Evolutionary conservation across 2,113 vertebrate genomes (phyloP), one percentile per base, ranked within the genome.

Genomic region (Proteles cristata): DNA sequence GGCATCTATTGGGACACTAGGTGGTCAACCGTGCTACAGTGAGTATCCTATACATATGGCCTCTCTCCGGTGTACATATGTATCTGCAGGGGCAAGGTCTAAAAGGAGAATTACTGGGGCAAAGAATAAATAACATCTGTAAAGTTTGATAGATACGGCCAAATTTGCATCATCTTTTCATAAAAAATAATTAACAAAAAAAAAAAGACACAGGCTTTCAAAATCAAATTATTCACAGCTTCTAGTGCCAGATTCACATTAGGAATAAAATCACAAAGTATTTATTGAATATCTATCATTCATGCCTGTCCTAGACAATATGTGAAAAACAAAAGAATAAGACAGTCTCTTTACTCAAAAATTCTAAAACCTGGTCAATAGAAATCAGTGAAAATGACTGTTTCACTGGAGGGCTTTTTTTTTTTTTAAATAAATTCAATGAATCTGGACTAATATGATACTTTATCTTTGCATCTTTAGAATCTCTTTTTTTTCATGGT

Each of bases 381-480:
- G 7, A 91, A 68, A 85, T 61, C 61, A 77, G 48, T 82, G 39
- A 58, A 74, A 93, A 77, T 61, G 50, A 63, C 33, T 89, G 33
- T 88, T 66, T 61, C 15, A 89, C 50, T 84, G 9, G 69, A 26
- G 1, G 65, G 65, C n/a, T 12, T 66, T 15, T 12, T 14, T 65
- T 4, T 31, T 31, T 31, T 93, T 73, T 68, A 43, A 81, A 65
- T 74, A 76, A 87, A 50, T 39, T 76, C 12, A 50, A 50, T 73
- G 17, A 33, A 55, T 26, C 68, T 55, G 33, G 48, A 83, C 53
- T 74, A 58, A 83, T 35, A 33, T 31, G 25, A 48, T 14, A 74
- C 16, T 95, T 73, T 48, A 58, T 83, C 69, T 96, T 93, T 84
- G 31, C 48, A 68, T 82, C 77, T 69, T 84, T 84, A 77, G 50